A percentile compares a stretch with the other conserved stretches of the same genome.
These are phyloP conservation scores for Barbus barbus DNA, from an alignment of 2,113 vertebrate genomes.

Conservation along the genomic window DNA sequence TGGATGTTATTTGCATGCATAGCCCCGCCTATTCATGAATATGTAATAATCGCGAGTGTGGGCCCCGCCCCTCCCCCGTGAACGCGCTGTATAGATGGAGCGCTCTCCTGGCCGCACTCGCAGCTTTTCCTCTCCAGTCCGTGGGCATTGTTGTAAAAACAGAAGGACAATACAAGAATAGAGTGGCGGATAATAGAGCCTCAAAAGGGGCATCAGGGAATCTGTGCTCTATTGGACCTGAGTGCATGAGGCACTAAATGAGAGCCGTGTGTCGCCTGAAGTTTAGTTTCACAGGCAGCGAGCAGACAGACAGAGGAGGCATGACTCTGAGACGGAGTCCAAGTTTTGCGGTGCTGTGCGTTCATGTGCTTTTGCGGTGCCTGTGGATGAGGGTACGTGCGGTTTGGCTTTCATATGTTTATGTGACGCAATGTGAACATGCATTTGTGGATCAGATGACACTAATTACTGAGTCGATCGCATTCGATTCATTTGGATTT, in stretches of 20 bases:
- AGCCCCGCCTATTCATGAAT: constrained; percentile 73
- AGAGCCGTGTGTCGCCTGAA: constrained; percentile 75
- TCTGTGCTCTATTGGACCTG: constrained; percentile 75
- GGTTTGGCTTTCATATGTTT: neutral
- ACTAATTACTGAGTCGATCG: no score
- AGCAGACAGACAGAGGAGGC: constrained; percentile 65
- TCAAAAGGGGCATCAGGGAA: constrained; percentile 81
- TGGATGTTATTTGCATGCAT: accelerated
- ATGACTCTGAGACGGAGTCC: constrained; percentile 74
- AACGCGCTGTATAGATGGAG: constrained; percentile 78
- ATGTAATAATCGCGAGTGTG: constrained; percentile 74
- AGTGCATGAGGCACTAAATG: constrained; percentile 80
- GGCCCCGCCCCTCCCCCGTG: constrained; percentile 52
- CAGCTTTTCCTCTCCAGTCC: constrained; percentile 67
- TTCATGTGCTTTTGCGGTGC: constrained; percentile 72
- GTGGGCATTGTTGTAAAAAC: constrained; percentile 63
- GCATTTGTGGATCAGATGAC: no score
- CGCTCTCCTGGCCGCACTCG: constrained; percentile 71
- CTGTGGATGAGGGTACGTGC: constrained; percentile 78
- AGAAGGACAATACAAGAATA: constrained; percentile 73
- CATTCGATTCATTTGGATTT: no score
- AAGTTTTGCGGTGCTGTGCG: constrained; percentile 70
- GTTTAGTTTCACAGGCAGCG: constrained; percentile 53
- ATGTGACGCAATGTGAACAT: neutral
- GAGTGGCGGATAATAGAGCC: constrained; percentile 65